Base-by-base conservation (phyloP, 2,888 invertebrate genomes). In the Heliconius hortense region DNA sequence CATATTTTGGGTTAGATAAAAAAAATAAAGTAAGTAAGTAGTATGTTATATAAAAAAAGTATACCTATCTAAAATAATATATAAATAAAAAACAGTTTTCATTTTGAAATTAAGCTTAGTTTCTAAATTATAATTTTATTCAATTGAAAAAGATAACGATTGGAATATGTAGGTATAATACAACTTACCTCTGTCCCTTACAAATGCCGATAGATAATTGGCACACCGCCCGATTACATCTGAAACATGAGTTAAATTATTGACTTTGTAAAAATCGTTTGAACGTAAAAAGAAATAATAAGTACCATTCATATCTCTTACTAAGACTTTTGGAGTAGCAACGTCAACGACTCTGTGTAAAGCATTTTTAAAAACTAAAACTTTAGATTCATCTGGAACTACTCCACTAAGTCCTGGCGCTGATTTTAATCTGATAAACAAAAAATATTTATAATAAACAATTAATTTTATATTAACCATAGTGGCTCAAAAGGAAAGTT, bases 141-240 rank as follows among this genome's bases (percentile, higher is more conserved):
- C 13, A 43, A 4, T 43, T 43, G 1, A 1, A 43, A 43, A n/a
- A 43, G 1, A 43, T 43, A 4, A 4, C 43, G 43, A 43, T 15
- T 43, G 56, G 8, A 35, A 8, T 35, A 43, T 43, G 48, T n/a
- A 56, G 21, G 31, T 35, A 35, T 35, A 31, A 53, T 53, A 8
- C 3, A n/a, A n/a, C 56, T 26, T 24, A 91, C 92, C 88, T 86
- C 90, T 83, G 68, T 91, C 90, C 35, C 90, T 86, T 28, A 84
- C 79, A 80, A 87, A 90, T 13, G 84, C 89, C 5, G 92, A 91
- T 68, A 91, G 81, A 76, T 90, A 91, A 76, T 86, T 84, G 7
- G 85, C 84, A 75, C 87, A 86, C 53, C 87, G 82, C 0, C 77
- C 80, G 59, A 90, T 82, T 0, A 88, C 87, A 59, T 82, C 91